Percentiles rank a stretch among this genome's conserved stretches.
Evolutionary conservation across 2,113 vertebrate species (phyloP).

Genomic region (mouse (Mus musculus)): GRCm39 chr19:40270501-40271000

Average conservation of each 20-base stretch:
- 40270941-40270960: slow-evolving; percentile 98
- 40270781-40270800: slow-evolving; percentile 97
- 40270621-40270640: too few species aligned
- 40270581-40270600: too few species aligned
- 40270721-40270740: slow-evolving; percentile 93
- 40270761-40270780: slow-evolving; percentile 98
- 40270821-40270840: slow-evolving; percentile 96
- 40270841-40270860: slow-evolving; percentile 98
- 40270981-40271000: slow-evolving; percentile 94
- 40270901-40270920: slow-evolving; percentile 97
- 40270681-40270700: not conserved
- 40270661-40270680: not conserved
- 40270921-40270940: slow-evolving; percentile 94
- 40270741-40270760: slow-evolving; percentile 95
- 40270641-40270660: not conserved
- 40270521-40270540: too few species aligned
- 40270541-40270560: too few species aligned
- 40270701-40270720: slow-evolving; percentile 5
- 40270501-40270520: too few species aligned
- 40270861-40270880: slow-evolving; percentile 94
- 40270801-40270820: slow-evolving; percentile 97
- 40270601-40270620: too few species aligned
- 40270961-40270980: slow-evolving; percentile 96
- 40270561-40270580: too few species aligned
- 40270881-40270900: slow-evolving; percentile 96